Base-by-base conservation (phyloP, 2,888 invertebrate species). In the Suillia variegata region DNA sequence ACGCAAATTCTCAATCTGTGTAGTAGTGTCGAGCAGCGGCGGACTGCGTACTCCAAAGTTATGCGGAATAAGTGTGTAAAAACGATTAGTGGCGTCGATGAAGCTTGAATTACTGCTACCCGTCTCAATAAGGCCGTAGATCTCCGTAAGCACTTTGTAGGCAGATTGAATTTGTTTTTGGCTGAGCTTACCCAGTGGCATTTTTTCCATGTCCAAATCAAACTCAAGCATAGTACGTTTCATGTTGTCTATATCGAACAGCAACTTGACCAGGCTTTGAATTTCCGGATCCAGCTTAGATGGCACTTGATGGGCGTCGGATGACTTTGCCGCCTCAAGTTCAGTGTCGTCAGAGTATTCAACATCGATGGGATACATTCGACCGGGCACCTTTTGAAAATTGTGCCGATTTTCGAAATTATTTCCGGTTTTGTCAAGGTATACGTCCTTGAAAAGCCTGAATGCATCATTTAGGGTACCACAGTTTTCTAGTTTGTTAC, bases 171-270 rank as follows among this genome's bases (percentile, higher is more conserved):
- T 90, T 84, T 97, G 96, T 57, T 90, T 89, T 77, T 92, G 90
- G 1, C 96, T 96, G 12, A 99, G 82, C 83, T 98, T 98, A 20
- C 98, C 99, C 8, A 99, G 83, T 0, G 99, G 99, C 98, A 99
- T 98, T 83, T 98, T 98, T 64, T 96, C 95, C 70, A 93, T 87
- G 80, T 99, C 98, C 68, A 99, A 84, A 85, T 99, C 96, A 82
- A 96, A 98, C 78, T 98, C 96, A 76, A 93, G 80, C 88, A 99
- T 89, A 0, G 94, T 91, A 77, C 89, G 89, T 78, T 96, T 96
- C 98, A 99, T 98, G 6, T 85, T 84, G 61, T 93, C 87, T 0
- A 97, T 87, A 80, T 99, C 94, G 82, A 99, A 99, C 60, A 99
- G 91, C 68, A 92, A 85, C 61, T 87, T 85, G 18, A 99, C 86